These are phyloP conservation scores for Bradysia coprophila DNA, from an alignment of 1,140 invertebrate species.

Conservation along the genomic window DNA sequence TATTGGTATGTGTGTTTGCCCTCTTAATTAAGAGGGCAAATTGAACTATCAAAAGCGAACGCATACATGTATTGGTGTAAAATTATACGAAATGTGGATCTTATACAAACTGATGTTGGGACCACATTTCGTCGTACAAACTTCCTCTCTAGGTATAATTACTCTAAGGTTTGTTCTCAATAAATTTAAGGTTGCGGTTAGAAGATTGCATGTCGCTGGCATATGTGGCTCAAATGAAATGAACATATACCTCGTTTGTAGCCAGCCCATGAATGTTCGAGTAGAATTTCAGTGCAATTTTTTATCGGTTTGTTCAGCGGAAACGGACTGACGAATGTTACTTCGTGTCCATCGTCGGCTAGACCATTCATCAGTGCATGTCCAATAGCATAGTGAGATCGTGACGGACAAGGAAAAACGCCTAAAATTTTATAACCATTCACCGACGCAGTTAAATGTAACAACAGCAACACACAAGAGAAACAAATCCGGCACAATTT, in stretches of 20 bases:
- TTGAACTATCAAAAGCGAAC: too few species aligned
- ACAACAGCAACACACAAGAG: too few species aligned
- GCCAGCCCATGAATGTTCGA: neutral
- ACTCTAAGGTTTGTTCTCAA: neutral
- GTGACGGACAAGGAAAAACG: conserved; percentile 26
- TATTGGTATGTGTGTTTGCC: too few species aligned
- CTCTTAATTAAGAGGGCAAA: too few species aligned
- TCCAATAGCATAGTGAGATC: conserved; percentile 36
- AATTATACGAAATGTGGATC: too few species aligned
- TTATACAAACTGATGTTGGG: neutral
- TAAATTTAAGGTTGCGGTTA: neutral
- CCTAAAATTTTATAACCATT: conserved; percentile 14
- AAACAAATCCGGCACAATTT: too few species aligned
- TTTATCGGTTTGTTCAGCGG: conserved; percentile 12
- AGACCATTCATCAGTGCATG: conserved; percentile 22
- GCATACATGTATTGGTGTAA: too few species aligned
- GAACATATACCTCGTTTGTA: neutral
- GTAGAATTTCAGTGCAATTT: conserved; percentile 15
- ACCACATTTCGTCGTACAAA: neutral
- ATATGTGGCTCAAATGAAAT: neutral
- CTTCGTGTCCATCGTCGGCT: conserved; percentile 24
- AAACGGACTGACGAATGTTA: conserved; percentile 25
- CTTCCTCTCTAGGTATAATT: neutral
- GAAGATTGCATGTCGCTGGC: neutral
- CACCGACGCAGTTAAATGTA: neutral